A percentile compares a stretch with the other conserved stretches of the same genome.
Conservation (phyloP, 2,113 vertebrate species). For the Bufo bufo region DNA sequence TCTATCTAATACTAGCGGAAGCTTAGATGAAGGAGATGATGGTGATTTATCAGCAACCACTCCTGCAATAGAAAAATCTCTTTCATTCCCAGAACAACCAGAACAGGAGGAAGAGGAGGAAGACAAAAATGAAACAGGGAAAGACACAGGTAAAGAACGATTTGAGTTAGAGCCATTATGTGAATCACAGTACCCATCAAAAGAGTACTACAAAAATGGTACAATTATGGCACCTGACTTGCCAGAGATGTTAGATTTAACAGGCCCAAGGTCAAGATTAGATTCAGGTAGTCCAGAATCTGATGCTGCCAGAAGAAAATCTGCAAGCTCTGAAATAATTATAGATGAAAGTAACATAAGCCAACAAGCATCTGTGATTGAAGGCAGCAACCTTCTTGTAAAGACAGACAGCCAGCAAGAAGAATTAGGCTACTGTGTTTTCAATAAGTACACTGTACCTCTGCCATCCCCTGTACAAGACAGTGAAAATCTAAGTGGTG, state of each 20-base stretch:
- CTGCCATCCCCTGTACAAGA: slow-evolving; percentile 92
- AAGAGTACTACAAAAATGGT: slow-evolving; percentile 87
- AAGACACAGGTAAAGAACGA: slow-evolving; percentile 65
- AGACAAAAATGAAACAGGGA: slow-evolving; percentile 65
- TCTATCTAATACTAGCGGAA: slow-evolving; percentile 92
- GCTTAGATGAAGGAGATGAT: slow-evolving; percentile 89
- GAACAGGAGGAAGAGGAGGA: slow-evolving; percentile 67
- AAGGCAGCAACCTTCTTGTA: slow-evolving; percentile 74
- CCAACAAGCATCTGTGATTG: slow-evolving; percentile 77
- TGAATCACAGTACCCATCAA: slow-evolving; percentile 81
- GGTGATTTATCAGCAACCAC: slow-evolving; percentile 93
- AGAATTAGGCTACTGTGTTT: slow-evolving; percentile 97
- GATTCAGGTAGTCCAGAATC: slow-evolving; percentile 85
- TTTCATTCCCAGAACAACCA: slow-evolving; percentile 79
- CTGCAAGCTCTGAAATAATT: slow-evolving; percentile 76
- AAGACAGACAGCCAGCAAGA: slow-evolving; percentile 92
- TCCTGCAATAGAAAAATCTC: slow-evolving; percentile 84
- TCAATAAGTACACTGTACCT: slow-evolving; percentile 96
- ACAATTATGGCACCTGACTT: slow-evolving; percentile 90
- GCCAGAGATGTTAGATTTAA: slow-evolving; percentile 96
- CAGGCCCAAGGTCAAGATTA: slow-evolving; percentile 85
- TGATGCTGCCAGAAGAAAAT: slow-evolving; percentile 80
- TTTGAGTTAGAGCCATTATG: slow-evolving; percentile 73
- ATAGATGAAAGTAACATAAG: slow-evolving; percentile 76
- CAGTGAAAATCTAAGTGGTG: slow-evolving; percentile 73